Percentiles rank a stretch among this genome's conserved stretches.
phyloP scores from a whole-genome alignment of 2,888 invertebrate species.

The Drosophila emarginata region DNA sequence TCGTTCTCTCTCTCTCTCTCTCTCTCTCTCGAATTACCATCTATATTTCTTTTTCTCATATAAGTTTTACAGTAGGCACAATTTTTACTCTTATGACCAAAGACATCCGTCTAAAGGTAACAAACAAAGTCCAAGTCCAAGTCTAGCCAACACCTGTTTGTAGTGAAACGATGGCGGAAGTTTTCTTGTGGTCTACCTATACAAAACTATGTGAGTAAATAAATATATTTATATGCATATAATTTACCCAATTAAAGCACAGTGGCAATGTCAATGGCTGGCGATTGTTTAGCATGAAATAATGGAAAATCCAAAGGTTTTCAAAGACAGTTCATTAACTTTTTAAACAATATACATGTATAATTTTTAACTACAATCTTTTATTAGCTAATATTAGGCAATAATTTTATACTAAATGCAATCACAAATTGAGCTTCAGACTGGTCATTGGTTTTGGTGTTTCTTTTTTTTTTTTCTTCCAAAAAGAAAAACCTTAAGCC shows the following conservation, averaged over 20 bases:
- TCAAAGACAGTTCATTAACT: constrained; percentile 44
- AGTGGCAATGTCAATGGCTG: constrained; percentile 49
- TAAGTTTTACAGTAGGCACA: too few relatives aligned
- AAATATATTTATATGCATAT: constrained; percentile 6
- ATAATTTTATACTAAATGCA: constrained; percentile 31
- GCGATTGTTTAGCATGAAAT: constrained; percentile 41
- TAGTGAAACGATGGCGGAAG: constrained; percentile 48
- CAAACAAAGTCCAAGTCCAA: constrained; percentile 45
- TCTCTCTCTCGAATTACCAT: too few relatives aligned
- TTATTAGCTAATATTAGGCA: not conserved
- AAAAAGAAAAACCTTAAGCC: constrained; percentile 37
- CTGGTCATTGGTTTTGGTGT: not conserved
- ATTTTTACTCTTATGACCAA: too few relatives aligned
- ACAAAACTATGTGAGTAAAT: not conserved
- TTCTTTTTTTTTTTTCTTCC: too few relatives aligned
- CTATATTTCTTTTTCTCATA: too few relatives aligned
- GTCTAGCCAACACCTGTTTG: constrained; percentile 25
- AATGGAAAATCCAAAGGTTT: constrained; percentile 65
- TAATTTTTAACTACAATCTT: constrained; percentile 1
- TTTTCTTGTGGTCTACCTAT: constrained; percentile 44
- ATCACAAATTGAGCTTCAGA: constrained; percentile 67
- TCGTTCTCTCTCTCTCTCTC: too few relatives aligned
- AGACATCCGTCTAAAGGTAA: not conserved
- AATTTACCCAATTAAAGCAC: constrained; percentile 50
- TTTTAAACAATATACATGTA: constrained; percentile 1